phyloP scores from a whole-genome alignment of 2,797 vertebrate species.

The Gobionotothen gibberifrons region DNA sequence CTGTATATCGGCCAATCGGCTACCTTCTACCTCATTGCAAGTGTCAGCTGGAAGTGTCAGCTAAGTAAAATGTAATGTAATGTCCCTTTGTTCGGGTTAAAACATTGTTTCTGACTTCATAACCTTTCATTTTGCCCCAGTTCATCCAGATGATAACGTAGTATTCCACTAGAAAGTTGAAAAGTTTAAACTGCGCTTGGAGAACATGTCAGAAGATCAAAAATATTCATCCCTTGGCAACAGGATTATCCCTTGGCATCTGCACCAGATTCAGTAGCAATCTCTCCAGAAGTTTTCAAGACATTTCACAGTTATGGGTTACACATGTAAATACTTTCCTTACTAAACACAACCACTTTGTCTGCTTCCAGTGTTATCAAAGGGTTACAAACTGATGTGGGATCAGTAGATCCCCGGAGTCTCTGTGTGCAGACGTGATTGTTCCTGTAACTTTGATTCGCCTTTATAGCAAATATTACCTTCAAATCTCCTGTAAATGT shows the following conservation, averaged over 20 bases:
- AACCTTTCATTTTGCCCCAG: background rate
- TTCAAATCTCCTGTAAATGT: slow-evolving; percentile 52
- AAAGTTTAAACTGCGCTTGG: too few species aligned
- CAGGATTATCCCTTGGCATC: background rate
- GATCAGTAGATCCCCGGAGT: slow-evolving; percentile 59
- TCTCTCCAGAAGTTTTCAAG: background rate
- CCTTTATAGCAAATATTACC: slow-evolving; percentile 66
- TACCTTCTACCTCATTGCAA: too few species aligned
- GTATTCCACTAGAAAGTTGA: background rate
- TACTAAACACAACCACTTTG: slow-evolving; percentile 43
- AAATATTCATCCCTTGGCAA: background rate
- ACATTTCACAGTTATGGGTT: too few species aligned
- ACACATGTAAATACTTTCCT: slow-evolving; percentile 11
- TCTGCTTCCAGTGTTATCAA: slow-evolving; percentile 55
- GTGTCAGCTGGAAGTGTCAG: too few species aligned
- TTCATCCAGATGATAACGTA: background rate
- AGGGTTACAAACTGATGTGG: slow-evolving; percentile 62
- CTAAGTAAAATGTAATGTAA: too few species aligned
- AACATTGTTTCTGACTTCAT: too few species aligned
- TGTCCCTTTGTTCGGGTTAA: too few species aligned
- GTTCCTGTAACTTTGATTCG: slow-evolving; percentile 65
- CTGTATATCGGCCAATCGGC: too few species aligned
- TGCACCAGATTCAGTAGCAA: background rate
- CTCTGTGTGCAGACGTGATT: slow-evolving; percentile 30
- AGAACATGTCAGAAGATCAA: background rate